phyloP scores from a whole-genome alignment of 2,113 vertebrate species.

The Clarias batrachus region DNA sequence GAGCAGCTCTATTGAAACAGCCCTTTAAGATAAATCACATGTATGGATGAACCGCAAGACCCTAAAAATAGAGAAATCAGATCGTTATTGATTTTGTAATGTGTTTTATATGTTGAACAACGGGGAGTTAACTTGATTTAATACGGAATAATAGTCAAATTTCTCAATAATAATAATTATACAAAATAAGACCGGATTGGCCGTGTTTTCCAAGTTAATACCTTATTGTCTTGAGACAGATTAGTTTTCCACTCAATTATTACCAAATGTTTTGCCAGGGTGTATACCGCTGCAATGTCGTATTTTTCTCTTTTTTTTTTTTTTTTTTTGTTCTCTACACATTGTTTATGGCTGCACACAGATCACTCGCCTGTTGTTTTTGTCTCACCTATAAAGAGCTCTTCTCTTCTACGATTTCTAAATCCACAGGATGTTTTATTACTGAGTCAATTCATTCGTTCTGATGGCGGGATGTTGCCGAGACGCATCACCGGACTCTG shows the following conservation, averaged over 20 bases:
- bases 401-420: not conserved
- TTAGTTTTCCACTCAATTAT: not conserved
- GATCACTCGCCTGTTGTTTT: not conserved
- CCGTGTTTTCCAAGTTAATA: not conserved
- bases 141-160: not conserved
- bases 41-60: too few relatives aligned
- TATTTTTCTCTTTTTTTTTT: not conserved
- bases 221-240: not conserved
- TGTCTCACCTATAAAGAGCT: not conserved
- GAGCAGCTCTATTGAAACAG: not conserved
- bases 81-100: too few relatives aligned
- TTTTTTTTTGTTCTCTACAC: not conserved
- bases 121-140: not conserved
- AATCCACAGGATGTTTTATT: conserved; percentile 85
- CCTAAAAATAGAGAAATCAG: not conserved
- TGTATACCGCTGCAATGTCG: not conserved
- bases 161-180: not conserved
- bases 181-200: not conserved
- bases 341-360: too few relatives aligned
- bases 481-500: conserved; percentile 88
- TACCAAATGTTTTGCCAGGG: not conserved
- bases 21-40: too few relatives aligned
- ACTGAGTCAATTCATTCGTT: conserved; percentile 92
- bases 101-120: not conserved
- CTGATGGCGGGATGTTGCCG: conserved; percentile 89